Conservation (phyloP, 2,888 invertebrate species). For the Drosophila peninsularis region DNA sequence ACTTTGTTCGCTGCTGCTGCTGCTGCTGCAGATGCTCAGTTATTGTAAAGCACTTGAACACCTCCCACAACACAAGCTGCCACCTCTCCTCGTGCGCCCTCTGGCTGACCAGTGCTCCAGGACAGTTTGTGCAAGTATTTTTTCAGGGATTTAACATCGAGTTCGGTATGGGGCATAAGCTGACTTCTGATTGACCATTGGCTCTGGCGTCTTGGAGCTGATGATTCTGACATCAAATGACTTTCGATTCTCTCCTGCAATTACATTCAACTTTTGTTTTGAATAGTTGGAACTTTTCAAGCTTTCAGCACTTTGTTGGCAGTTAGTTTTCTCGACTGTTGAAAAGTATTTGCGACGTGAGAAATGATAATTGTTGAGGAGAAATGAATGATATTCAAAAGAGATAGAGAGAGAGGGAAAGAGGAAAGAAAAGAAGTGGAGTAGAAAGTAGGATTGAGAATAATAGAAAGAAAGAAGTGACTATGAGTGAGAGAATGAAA, state of each 20-base stretch:
- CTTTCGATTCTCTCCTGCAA: conserved; percentile 23
- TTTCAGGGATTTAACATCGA: conserved; percentile 11
- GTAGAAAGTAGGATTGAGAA: too few species aligned
- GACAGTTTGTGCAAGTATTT: conserved; percentile 1
- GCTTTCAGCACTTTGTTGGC: background rate
- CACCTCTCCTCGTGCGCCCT: too few species aligned
- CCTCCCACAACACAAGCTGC: background rate
- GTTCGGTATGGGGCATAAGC: conserved; percentile 40
- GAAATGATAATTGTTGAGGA: background rate
- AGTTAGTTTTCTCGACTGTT: conserved; percentile 1
- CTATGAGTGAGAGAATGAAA: too few species aligned
- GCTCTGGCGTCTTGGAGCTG: conserved; percentile 19
- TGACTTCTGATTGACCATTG: conserved; percentile 56
- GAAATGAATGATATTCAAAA: background rate
- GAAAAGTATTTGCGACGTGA: background rate
- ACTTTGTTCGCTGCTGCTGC: conserved; percentile 21
- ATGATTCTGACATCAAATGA: conserved; percentile 26
- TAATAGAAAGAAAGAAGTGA: too few species aligned
- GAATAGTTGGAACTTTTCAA: background rate
- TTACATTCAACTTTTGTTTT: conserved; percentile 27
- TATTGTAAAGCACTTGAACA: conserved; percentile 7
- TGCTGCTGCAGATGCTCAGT: conserved; percentile 14
- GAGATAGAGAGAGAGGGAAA: too few species aligned
- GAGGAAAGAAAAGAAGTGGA: too few species aligned
- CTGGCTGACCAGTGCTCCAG: background rate